Base-by-base conservation (phyloP, 2,888 invertebrate genomes). In the Ashinkailepas kermadecensis region DNA sequence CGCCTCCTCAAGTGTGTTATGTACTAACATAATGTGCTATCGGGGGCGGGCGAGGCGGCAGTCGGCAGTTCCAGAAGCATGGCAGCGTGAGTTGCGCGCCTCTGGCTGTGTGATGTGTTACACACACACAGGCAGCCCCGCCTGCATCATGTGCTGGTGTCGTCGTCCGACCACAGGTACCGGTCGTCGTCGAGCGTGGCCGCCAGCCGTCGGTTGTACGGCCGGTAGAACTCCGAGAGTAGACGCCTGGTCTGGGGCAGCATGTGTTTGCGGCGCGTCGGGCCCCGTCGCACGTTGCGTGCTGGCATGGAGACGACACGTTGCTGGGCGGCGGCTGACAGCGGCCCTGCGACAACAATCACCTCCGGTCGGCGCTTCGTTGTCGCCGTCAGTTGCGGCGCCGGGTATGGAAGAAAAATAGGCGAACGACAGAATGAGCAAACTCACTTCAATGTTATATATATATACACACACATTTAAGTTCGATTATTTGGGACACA, bases 111-210 rank as follows among this genome's bases (percentile, higher is more conserved):
- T 7, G 59, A 59, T 11, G 12, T 59, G 59, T 1, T 7, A 59
- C 12, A 39, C 39, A 39, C 39, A 39, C 39, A 39, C 39, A 39
- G 39, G 39, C 39, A 39, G 39, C 39, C 39, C 2, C 39, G 39
- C 39, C 39, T 4, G 39, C 39, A 39, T 39, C 39, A 39, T 4
- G 39, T 39, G 59, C 15, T 7, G 15, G 59, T 59, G 59, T 7
- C 59, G 59, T 0, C 15, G 21, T 83, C 83, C 23, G 82, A 18
- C 83, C 83, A 83, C 6, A 62, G 64, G 70, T 81, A 83, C 62
- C 65, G 81, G 13, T 81, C 54, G 21, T 81, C 79, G n/a, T 79
- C 21, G 15, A 83, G 58, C 65, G 82, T 65, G 4, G 15, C 25
- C 15, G 81, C 82, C 62, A 83, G 78, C 56, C 80, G 81, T 39